Percentiles rank a stretch among this genome's conserved stretches.
These are phyloP conservation scores for Maniola jurtina DNA, from an alignment of 1,140 invertebrate genomes.

Conservation along the genomic window DNA sequence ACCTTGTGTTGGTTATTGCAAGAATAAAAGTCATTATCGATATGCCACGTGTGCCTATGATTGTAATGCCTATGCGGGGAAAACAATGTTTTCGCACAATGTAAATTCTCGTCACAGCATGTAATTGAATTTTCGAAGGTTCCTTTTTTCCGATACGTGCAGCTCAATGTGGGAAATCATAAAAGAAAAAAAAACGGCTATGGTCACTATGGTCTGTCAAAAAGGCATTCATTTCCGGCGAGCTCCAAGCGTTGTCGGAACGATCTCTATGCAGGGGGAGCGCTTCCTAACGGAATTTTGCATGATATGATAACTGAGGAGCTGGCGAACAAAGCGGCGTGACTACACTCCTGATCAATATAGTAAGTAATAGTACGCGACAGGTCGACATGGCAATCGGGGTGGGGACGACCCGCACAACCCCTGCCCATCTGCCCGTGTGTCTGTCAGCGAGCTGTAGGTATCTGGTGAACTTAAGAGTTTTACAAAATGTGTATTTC, in stretches of 20 bases:
- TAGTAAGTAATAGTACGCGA: too few species aligned
- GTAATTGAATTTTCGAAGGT: neutral
- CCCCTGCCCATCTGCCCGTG: too few species aligned
- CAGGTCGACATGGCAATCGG: too few species aligned
- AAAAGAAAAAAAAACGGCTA: neutral
- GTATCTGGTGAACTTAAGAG: too few species aligned
- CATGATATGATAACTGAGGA: neutral
- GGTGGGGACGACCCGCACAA: too few species aligned
- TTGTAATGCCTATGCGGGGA: neutral
- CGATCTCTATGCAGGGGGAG: neutral
- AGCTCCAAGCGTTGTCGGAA: neutral
- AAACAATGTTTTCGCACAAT: neutral
- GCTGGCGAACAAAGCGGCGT: too few species aligned
- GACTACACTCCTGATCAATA: too few species aligned
- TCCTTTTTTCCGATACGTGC: neutral
- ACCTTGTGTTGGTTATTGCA: too few species aligned
- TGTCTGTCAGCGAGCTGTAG: too few species aligned
- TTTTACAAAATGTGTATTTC: too few species aligned
- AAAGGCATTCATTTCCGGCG: constrained; percentile 6
- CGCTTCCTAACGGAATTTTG: neutral
- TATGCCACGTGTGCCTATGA: too few species aligned
- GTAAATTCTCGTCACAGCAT: neutral
- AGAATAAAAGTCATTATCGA: too few species aligned
- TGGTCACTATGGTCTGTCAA: neutral
- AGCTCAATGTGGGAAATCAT: neutral